These are phyloP conservation scores for Apis cerana DNA, from an alignment of 1,140 invertebrate genomes.

Conservation along the genomic window DNA sequence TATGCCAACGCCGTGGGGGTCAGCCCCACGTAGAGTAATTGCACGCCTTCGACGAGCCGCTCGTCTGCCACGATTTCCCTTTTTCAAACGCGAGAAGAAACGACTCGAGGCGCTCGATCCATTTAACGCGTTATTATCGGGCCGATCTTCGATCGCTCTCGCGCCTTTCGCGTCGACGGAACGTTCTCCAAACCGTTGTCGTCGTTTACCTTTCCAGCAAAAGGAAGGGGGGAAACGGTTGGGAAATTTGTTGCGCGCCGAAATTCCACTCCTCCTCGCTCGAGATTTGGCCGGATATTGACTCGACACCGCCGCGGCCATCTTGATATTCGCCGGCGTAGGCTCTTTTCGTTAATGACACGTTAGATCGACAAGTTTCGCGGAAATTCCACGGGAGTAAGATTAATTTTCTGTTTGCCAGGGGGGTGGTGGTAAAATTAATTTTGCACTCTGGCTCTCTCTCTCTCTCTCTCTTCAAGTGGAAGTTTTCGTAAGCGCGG, in stretches of 20 bases:
- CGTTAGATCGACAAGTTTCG: not conserved
- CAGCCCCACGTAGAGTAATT: conserved; percentile 1
- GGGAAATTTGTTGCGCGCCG: not conserved
- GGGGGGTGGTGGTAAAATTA: not conserved
- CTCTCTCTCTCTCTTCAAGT: too few species aligned
- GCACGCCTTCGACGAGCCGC: not conserved
- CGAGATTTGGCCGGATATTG: too few species aligned
- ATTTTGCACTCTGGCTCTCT: not conserved
- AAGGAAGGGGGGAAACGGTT: too few species aligned
- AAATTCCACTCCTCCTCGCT: not conserved
- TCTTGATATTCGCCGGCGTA: not conserved
- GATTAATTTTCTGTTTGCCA: conserved; percentile 3
- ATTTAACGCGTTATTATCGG: conserved; percentile 22
- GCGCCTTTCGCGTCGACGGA: not conserved
- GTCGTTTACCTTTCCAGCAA: too few species aligned
- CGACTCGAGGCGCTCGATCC: not conserved
- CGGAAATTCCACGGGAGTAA: not conserved
- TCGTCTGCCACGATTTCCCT: conserved; percentile 22
- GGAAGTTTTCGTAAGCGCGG: not conserved
- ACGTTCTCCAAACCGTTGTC: too few species aligned
- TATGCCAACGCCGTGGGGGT: conserved; percentile 32
- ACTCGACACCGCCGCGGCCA: not conserved
- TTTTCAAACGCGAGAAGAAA: not conserved
- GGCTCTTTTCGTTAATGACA: not conserved
- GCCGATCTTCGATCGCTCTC: not conserved